Evolutionary conservation across 1,140 invertebrate genomes (phyloP), one percentile per base, ranked within the genome.

Genomic region (Gonatopus flavifemur): DNA sequence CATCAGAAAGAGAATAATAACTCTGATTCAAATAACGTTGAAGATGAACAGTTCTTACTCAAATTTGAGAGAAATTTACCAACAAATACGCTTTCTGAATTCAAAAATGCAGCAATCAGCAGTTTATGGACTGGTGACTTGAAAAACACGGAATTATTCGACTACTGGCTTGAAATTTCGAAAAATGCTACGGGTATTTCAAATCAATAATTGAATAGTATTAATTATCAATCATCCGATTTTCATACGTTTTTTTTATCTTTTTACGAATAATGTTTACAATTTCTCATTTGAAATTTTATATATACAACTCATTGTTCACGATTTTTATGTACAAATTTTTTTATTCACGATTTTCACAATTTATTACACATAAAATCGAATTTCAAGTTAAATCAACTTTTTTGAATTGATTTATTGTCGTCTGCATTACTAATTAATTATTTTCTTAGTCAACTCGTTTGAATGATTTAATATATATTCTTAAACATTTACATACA

Each of bases 61-160:
- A 5, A 9, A 10, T 39, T 18, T 20, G 37, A 39, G 21, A 39
- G 21, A 39, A 39, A 39, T 39, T 16, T 39, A 16, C n/a, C 37
- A 12, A 15, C 18, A 7, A 19, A 39, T 12, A 7, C 21, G 37
- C 37, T 39, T 20, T 19, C 12, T 16, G 37, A 39, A 18, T 39
- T 15, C 13, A 39, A 39, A 39, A 13, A 15, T 8, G 37, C 19
- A 9, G 12, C 18, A 39, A 16, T 6, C 6, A 21, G n/a, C 13
- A 19, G 37, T 6, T 19, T 6, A 46, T 46, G 44, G 44, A 33
- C 16, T 28, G 44, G 44, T n/a, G 20, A 33, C 12, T 24, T 37
- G 25, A 33, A 46, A n/a, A 38, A 46, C 18, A 46, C 36, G 4
- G 44, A 9, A n/a, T 25, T 46, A 22, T 46, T 36, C 24, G 15